Base-by-base conservation (phyloP, 2,888 invertebrate genomes). In the Ashinkailepas kermadecensis region DNA sequence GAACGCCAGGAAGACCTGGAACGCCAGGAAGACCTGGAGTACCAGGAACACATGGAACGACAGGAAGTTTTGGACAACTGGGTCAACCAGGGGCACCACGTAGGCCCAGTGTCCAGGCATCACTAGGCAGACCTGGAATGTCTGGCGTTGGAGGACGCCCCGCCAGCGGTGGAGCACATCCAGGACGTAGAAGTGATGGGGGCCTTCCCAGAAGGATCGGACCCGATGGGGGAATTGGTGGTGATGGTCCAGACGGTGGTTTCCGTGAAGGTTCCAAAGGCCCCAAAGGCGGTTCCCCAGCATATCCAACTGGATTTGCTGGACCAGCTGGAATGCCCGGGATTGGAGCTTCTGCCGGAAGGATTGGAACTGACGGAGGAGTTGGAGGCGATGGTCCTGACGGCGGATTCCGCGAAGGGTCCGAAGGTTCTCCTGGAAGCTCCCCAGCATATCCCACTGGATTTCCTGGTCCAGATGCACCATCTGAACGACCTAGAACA, bases 241-340 rank as follows among this genome's bases (percentile, higher is more conserved):
- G 83, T n/a, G 78, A 78, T 25, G 62, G 74, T n/a, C 83, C 82
- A n/a, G 67, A 80, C 59, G 80, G 81, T 11, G 82, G 81, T 70
- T 15, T 64, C 25, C 67, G 39, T 58, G 82, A 78, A 62, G 82
- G 82, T 64, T 23, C 11, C 70, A 56, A 81, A 23, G 81, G 80
- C 11, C 56, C 78, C 39, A 23, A 80, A 21, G 64, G 62, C 59
- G 56, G 39, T 39, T 39, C 39, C 39, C 39, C 39, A 39, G 39
- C 39, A 39, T 39, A 39, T 39, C 39, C 39, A 1, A 59, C 59
- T 59, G 59, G 59, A 59, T 59, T 23, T 67, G 81, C 81, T 57
- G 81, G 82, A 54, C 57, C 67, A 8, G 80, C 65, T n/a, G 80
- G 81, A 59, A 15, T 7, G 15, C 59, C 59, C 0, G 59, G 59